Base-by-base conservation (phyloP, 2,797 vertebrate species). In the Bovichtus variegatus region DNA sequence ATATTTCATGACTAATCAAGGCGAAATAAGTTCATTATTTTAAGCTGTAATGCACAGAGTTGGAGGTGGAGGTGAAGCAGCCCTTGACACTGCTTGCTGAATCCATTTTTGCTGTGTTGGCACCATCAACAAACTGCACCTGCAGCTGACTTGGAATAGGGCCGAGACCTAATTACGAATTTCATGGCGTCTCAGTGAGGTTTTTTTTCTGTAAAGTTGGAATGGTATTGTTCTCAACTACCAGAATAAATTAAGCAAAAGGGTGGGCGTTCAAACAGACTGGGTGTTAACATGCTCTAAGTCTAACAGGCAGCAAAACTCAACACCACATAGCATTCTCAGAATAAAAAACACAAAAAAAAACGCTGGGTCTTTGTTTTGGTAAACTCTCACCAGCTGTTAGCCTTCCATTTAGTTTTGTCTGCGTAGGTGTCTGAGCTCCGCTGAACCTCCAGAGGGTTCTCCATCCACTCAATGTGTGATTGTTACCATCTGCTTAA, bases 401-500 rank as follows among this genome's bases (percentile, higher is more conserved):
- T 78, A 40, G 41, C 15, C 23, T 43, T 55, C 41, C 21, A 60
- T 65, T 68, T 25, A 40, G 7, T 77, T 62, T 25, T 47, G 64
- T 76, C 27, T 74, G 81, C 68, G 78, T 83, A 69, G 78, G 83
- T 49, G 62, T 63, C 71, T 21, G 53, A 80, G 51, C 46, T 60
- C 21, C 31, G 43, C 36, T 78, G 50, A 74, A 64, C n/a, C 61
- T 83, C 71, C 2, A 21, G 46, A 72, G 79, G 51, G 25, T 16
- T 69, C 53, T 15, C 59, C 50, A 63, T 61, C 43, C 44, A 23
- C 31, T 21, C 49, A 47, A 9, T 68, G 31, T 76, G 41, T 19
- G 36, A 47, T 34, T 76, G 40, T n/a, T 40, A 67, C 67, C 67
- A 82, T 71, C 80, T 81, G 84, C 50, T 69, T 49, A n/a, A 59